Conservation (phyloP, 2,888 invertebrate species). For the Cephus pygmeus region DNA sequence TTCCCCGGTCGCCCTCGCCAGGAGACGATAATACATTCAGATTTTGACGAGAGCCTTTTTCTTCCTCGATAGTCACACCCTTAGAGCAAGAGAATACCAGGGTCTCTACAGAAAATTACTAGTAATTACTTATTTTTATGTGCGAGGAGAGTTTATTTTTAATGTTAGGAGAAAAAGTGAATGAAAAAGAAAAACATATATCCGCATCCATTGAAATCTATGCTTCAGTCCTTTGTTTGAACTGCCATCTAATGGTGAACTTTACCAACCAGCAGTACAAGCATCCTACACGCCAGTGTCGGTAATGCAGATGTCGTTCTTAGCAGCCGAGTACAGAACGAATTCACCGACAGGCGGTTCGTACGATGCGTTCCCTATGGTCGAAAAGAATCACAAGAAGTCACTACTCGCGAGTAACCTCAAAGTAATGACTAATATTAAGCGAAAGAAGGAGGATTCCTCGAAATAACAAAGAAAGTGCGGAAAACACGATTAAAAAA, state of each 20-base stretch:
- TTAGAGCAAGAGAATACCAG: neutral
- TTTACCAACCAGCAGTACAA: neutral
- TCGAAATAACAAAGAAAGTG: neutral
- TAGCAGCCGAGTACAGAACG: neutral
- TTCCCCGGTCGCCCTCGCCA: slow-evolving; percentile 17
- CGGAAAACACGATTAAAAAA: neutral
- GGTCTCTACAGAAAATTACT: neutral
- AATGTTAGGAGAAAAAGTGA: neutral
- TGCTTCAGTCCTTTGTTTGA: neutral
- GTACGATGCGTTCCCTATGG: neutral
- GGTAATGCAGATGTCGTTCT: neutral
- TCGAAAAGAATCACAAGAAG: neutral
- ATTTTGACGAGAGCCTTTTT: slow-evolving; percentile 37
- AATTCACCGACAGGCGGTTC: neutral
- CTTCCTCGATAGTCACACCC: neutral
- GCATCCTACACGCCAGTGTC: neutral
- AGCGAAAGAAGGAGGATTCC: neutral
- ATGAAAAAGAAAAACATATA: neutral
- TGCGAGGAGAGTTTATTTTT: neutral
- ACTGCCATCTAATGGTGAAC: neutral
- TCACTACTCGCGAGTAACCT: neutral
- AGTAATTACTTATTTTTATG: too few relatives aligned
- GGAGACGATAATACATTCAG: slow-evolving; percentile 49
- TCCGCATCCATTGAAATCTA: neutral
- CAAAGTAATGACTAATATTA: neutral